These are phyloP conservation scores for Channa striata DNA, from an alignment of 2,797 vertebrate species.

Conservation along the genomic window DNA sequence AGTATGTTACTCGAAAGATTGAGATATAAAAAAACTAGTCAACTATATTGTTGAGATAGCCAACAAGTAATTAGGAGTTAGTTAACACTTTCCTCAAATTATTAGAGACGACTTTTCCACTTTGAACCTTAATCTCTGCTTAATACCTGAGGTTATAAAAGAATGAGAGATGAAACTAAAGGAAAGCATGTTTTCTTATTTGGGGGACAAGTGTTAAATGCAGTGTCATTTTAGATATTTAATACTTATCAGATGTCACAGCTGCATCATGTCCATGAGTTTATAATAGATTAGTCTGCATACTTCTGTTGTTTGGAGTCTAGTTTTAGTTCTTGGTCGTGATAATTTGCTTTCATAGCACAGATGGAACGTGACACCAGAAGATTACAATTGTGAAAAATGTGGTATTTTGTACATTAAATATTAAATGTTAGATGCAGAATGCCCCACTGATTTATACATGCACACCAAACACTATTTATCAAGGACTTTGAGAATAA, in stretches of 20 bases:
- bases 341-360: background rate
- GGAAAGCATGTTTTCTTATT: constrained; percentile 35
- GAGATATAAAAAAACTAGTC: too few species aligned
- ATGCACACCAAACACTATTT: background rate
- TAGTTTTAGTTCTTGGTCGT: background rate
- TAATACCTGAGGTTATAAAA: constrained; percentile 10
- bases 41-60: too few species aligned
- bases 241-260: constrained; percentile 29
- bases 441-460: background rate
- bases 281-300: background rate
- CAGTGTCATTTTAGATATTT: constrained; percentile 22
- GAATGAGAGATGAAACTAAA: constrained; percentile 21
- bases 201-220: constrained; percentile 21
- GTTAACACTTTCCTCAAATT: too few species aligned
- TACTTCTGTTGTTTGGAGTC: constrained; percentile 4
- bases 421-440: background rate
- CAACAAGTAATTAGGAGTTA: too few species aligned
- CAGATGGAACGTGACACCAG: background rate
- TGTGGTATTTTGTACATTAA: background rate
- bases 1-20: too few species aligned
- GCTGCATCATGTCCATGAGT: constrained; percentile 5
- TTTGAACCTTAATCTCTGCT: background rate
- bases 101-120: too few species aligned
- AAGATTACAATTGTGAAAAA: background rate
- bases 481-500: background rate